phyloP scores from a whole-genome alignment of 2,797 vertebrate species.

The Limosa lapponica region DNA sequence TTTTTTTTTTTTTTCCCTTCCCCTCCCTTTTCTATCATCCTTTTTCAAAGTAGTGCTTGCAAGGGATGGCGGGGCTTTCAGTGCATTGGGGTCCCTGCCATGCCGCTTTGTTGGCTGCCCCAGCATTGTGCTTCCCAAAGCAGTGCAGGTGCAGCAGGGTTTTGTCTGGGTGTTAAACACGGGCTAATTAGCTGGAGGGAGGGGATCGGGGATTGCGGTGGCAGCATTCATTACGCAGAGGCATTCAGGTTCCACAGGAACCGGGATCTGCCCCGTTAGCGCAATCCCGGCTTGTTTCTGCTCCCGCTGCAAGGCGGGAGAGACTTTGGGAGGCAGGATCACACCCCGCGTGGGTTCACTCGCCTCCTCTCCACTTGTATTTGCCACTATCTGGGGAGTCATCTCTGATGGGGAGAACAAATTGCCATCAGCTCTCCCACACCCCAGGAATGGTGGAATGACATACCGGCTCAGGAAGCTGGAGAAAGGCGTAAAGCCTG shows the following conservation, averaged over 20 bases:
- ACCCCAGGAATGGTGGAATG: background rate
- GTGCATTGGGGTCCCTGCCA: background rate
- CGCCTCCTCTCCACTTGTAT: fast-evolving
- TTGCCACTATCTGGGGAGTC: fast-evolving
- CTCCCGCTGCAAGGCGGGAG: background rate
- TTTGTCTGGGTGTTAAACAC: constrained; percentile 44
- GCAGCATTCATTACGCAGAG: background rate
- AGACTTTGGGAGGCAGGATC: background rate
- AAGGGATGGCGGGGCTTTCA: background rate
- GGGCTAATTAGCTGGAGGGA: constrained; percentile 33
- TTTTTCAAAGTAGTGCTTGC: constrained; percentile 1
- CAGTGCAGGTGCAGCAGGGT: constrained; percentile 66
- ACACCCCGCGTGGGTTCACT: background rate
- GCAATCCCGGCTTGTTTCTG: background rate
- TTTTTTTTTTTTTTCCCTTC: fast-evolving
- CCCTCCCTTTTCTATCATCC: background rate
- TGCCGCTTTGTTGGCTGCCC: constrained; percentile 46
- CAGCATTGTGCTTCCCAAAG: constrained; percentile 39
- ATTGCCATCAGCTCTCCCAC: background rate
- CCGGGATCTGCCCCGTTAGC: background rate
- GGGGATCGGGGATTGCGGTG: background rate
- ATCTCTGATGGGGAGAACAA: background rate
- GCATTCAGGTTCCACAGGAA: background rate
- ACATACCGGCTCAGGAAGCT: background rate
- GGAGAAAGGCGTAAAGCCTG: background rate